Conservation (phyloP, 2,113 vertebrate species). For the Willisornis vidua region DNA sequence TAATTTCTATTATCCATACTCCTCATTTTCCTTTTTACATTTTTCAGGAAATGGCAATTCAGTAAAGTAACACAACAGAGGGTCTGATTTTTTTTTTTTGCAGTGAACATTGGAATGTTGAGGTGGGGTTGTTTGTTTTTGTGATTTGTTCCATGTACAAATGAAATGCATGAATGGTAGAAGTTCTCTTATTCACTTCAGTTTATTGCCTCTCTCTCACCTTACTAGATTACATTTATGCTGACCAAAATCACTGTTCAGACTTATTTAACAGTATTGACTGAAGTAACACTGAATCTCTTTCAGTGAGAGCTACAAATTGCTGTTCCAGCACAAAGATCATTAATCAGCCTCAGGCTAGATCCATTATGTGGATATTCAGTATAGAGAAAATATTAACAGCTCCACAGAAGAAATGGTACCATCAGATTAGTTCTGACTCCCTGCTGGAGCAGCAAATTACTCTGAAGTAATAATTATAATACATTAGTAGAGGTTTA, state of each 20-base stretch:
- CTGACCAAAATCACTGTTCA: conserved; percentile 58
- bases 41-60: conserved; percentile 48
- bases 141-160: background rate
- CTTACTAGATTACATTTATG: conserved; percentile 35
- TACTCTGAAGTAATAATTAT: conserved; percentile 80
- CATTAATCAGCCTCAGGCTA: conserved; percentile 79
- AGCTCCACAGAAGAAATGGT: conserved; percentile 65
- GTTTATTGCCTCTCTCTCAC: conserved; percentile 44
- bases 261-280: conserved; percentile 76
- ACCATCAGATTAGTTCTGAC: conserved; percentile 69
- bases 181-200: conserved; percentile 57
- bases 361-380: conserved; percentile 72
- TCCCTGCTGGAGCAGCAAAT: conserved; percentile 78
- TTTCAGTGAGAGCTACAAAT: conserved; percentile 73
- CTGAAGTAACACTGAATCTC: conserved; percentile 65
- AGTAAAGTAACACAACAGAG: background rate
- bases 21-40: conserved; percentile 33
- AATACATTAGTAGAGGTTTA: conserved; percentile 80
- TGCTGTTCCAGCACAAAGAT: conserved; percentile 67
- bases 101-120: background rate
- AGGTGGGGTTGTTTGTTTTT: background rate
- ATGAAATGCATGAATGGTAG: conserved; percentile 23
- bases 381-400: conserved; percentile 72
- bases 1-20: conserved; percentile 19
- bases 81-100: background rate